Evolutionary conservation across 2,113 vertebrate genomes (phyloP).

Genomic region (Podarcis muralis): DNA sequence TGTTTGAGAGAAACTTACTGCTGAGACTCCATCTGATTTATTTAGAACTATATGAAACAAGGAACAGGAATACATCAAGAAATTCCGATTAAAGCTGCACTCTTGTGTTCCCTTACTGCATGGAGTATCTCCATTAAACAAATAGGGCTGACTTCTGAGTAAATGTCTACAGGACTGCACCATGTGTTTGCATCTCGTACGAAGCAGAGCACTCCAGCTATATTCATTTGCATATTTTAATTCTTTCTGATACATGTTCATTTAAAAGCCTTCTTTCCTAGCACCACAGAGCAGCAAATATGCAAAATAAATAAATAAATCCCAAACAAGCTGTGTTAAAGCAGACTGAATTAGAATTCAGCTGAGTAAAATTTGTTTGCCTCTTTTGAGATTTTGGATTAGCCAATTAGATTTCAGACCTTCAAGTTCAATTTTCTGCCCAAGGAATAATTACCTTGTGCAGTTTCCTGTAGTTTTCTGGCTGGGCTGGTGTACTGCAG

Average conservation of each 20-base stretch:
- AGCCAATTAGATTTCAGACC: neutral
- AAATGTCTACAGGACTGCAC: neutral
- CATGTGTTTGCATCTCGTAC: neutral
- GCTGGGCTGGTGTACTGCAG: too few relatives aligned
- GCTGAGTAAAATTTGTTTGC: neutral
- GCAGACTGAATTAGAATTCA: neutral
- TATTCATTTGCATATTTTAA: neutral
- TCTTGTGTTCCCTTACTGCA: neutral
- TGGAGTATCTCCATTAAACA: neutral
- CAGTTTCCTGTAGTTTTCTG: neutral
- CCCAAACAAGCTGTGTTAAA: neutral
- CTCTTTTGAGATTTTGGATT: neutral
- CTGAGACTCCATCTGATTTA: slow-evolving; percentile 46
- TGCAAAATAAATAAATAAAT: neutral
- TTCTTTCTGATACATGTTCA: neutral
- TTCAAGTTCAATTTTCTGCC: neutral
- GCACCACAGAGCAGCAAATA: neutral
- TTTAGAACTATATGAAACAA: slow-evolving; percentile 21
- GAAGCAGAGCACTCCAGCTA: neutral
- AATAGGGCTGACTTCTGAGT: neutral
- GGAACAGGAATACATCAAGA: neutral
- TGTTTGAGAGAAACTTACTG: slow-evolving; percentile 16
- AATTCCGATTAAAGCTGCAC: neutral
- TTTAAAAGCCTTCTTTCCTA: neutral
- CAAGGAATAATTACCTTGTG: neutral